These are phyloP conservation scores for Numenius arquata DNA, from an alignment of 2,113 vertebrate species.

Conservation along the genomic window DNA sequence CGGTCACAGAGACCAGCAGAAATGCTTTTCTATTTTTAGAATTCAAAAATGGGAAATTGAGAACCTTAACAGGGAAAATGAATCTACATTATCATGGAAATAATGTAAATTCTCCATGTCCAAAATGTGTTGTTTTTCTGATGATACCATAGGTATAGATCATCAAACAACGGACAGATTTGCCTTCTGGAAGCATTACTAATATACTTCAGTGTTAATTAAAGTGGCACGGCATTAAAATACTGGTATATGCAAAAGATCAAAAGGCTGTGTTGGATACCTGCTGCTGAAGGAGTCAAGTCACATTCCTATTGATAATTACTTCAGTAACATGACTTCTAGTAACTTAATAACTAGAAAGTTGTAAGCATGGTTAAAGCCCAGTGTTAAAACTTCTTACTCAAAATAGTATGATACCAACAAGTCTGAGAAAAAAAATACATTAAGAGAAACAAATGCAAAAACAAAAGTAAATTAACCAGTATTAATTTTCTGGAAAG, in stretches of 20 bases:
- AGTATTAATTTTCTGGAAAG: background rate
- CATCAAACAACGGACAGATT: background rate
- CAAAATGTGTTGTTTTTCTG: background rate
- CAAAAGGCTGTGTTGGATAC: background rate
- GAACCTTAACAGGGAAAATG: background rate
- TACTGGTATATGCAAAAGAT: background rate
- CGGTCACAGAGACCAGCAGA: background rate
- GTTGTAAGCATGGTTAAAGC: background rate
- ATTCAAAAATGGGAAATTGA: background rate
- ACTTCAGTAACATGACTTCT: background rate
- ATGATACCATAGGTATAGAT: background rate
- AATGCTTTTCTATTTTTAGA: background rate
- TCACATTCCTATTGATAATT: background rate
- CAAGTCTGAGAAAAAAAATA: background rate
- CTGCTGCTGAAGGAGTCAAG: background rate
- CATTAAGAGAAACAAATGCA: background rate
- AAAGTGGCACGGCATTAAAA: background rate
- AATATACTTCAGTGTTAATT: background rate
- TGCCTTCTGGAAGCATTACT: background rate
- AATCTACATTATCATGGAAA: background rate
- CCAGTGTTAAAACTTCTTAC: background rate
- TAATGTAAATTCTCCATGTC: too few relatives aligned
- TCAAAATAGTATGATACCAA: background rate
- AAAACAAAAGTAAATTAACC: background rate
- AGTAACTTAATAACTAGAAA: background rate